Conservation (phyloP, 2,888 invertebrate species). For the Nymphalis urticae region DNA sequence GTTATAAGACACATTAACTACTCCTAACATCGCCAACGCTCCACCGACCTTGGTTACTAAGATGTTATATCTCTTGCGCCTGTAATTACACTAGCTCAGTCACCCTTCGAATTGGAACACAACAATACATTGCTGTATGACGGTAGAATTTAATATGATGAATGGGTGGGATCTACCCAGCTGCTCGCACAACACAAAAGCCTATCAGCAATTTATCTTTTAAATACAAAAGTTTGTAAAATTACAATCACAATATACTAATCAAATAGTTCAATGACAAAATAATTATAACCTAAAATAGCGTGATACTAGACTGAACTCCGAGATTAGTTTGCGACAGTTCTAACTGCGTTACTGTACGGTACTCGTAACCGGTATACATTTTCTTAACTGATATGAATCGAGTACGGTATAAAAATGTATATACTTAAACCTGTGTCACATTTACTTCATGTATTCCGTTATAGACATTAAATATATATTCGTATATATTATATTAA, state of each 20-base stretch:
- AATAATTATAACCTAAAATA: constrained; percentile 4
- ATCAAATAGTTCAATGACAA: constrained; percentile 1
- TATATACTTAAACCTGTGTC: constrained; percentile 14
- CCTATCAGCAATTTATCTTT: no score
- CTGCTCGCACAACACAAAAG: no score
- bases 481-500: neutral
- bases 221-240: neutral
- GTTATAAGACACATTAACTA: no score
- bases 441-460: neutral
- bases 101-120: no score
- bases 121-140: no score
- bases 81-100: no score
- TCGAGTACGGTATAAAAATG: constrained; percentile 31
- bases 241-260: neutral
- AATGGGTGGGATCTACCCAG: no score
- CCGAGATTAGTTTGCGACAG: constrained; percentile 25
- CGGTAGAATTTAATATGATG: no score
- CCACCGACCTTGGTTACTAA: no score
- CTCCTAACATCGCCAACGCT: no score
- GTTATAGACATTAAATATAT: constrained; percentile 6
- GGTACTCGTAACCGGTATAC: constrained; percentile 30
- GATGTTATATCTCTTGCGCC: no score
- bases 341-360: constrained; percentile 28
- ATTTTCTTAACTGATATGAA: constrained; percentile 28
- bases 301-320: constrained; percentile 5